A percentile compares a stretch with the other conserved stretches of the same genome.
These are phyloP conservation scores for Alcedo atthis DNA, from an alignment of 2,797 vertebrate species.

Conservation along the genomic window DNA sequence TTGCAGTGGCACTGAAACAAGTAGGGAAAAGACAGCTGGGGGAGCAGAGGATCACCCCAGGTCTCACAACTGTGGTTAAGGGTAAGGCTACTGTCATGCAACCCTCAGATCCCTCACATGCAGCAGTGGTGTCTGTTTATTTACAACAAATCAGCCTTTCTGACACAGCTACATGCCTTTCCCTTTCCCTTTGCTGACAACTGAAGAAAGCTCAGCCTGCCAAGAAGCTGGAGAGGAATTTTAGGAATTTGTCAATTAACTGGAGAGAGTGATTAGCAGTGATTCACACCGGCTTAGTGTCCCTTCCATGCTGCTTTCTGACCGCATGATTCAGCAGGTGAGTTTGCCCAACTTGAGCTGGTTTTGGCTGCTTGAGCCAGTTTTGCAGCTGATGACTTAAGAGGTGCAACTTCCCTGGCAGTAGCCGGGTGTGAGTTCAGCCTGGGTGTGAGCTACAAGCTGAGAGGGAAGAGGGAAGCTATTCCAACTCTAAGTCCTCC, in stretches of 20 bases:
- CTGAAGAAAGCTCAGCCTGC: constrained; percentile 1
- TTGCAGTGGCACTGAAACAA: not conserved
- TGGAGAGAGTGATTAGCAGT: not conserved
- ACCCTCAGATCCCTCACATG: not conserved
- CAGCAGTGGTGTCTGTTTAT: not conserved
- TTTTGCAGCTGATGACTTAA: not conserved
- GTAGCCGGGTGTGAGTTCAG: not conserved
- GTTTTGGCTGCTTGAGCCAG: not conserved
- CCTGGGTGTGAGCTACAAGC: constrained; percentile 48
- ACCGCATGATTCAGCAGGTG: not conserved
- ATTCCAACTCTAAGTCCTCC: constrained; percentile 10
- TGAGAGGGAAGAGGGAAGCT: constrained; percentile 37
- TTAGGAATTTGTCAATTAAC: constrained; percentile 46
- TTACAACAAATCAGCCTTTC: not conserved
- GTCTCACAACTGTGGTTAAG: not conserved
- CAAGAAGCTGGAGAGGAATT: constrained; percentile 6
- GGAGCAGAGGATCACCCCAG: not conserved
- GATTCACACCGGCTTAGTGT: not conserved
- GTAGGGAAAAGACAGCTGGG: not conserved
- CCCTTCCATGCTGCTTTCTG: constrained; percentile 9
- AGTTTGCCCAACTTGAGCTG: constrained; percentile 1
- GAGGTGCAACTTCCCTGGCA: constrained; percentile 27
- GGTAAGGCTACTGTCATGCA: not conserved
- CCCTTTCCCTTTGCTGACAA: not conserved
- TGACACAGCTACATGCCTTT: not conserved